Base-by-base conservation (phyloP, 2,888 invertebrate genomes). In the Tribolium freemani region DNA sequence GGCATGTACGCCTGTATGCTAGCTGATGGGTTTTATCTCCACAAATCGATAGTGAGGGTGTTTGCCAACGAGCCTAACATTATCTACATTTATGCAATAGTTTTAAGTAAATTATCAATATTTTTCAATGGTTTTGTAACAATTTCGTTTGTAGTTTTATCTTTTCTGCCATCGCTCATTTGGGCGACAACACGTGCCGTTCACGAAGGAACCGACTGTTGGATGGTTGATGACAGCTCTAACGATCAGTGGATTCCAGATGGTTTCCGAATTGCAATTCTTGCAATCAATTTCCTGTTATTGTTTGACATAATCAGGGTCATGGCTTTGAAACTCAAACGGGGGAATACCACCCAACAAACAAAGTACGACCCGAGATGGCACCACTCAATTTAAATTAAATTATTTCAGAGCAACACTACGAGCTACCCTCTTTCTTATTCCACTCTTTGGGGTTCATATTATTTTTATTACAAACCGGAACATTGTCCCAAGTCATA, bases 391-490 rank as follows among this genome's bases (percentile, higher is more conserved):
- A 10, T 31, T 46, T 26, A 26, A 26, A 26, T 3, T 26, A 0
- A 26, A 26, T 26, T 1, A 0, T 38, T 83, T 80, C 82, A 92
- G 92, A 83, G 89, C 88, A 73, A 90, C 91, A 30, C 88, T 91
- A 11, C 90, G 91, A 80, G 92, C 93, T 0, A 91, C 91, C 0
- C 78, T 92, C 54, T 91, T 93, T 78, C 87, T 93, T 76, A 89
- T 93, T 84, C 93, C 93, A 0, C 85, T 93, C 38, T 92, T 93
- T 77, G 93, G 93, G 0, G 87, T 91, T 0, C 93, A 93, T 79
- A 91, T 92, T 78, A 86, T 93, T 11, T 84, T 93, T 64, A 90
- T 91, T 0, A 88, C 90, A 0, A 87, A 90, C 44, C 84, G 89
- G 63, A 90, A 90, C 1, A 84, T 85, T 10, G 89, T 90, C 0